phyloP scores from a whole-genome alignment of 2,797 vertebrate species.

The Acrossocheilus fasciatus region DNA sequence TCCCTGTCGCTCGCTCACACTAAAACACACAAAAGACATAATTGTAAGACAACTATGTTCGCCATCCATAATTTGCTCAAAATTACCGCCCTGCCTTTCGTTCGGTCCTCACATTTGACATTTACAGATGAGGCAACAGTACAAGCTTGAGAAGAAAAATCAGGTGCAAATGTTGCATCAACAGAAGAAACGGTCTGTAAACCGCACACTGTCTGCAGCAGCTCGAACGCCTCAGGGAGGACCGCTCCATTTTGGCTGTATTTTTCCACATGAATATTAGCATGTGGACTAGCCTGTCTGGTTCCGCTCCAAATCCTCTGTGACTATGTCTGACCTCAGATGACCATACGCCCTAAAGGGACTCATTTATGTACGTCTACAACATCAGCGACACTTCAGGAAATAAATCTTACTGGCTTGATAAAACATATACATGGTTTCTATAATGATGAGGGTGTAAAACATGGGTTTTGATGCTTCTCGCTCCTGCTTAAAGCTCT shows the following conservation, averaged over 20 bases:
- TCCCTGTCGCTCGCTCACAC: neutral
- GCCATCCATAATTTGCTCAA: constrained; percentile 29
- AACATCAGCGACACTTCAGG: neutral
- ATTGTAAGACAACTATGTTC: constrained; percentile 40
- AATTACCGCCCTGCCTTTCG: constrained; percentile 38
- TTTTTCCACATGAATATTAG: constrained; percentile 46
- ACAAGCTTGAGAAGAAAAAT: constrained; percentile 31
- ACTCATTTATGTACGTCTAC: neutral
- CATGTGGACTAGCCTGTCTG: constrained; percentile 38
- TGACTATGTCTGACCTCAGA: constrained; percentile 16
- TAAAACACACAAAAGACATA: constrained; percentile 39
- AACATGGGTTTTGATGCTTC: neutral
- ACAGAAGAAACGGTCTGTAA: constrained; percentile 40
- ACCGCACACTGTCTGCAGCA: constrained; percentile 19
- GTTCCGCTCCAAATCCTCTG: constrained; percentile 18
- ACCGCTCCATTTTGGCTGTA: constrained; percentile 21
- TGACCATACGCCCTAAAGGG: neutral
- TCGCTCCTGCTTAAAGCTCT: neutral
- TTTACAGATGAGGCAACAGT: constrained; percentile 25
- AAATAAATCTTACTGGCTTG: constrained; percentile 1
- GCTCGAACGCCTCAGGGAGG: neutral
- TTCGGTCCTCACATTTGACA: constrained; percentile 34
- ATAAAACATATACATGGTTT: neutral
- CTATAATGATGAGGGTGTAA: neutral
- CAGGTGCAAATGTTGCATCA: constrained; percentile 50